Evolutionary conservation across 2,888 invertebrate species (phyloP).

Genomic region (Clunio marinus): DNA sequence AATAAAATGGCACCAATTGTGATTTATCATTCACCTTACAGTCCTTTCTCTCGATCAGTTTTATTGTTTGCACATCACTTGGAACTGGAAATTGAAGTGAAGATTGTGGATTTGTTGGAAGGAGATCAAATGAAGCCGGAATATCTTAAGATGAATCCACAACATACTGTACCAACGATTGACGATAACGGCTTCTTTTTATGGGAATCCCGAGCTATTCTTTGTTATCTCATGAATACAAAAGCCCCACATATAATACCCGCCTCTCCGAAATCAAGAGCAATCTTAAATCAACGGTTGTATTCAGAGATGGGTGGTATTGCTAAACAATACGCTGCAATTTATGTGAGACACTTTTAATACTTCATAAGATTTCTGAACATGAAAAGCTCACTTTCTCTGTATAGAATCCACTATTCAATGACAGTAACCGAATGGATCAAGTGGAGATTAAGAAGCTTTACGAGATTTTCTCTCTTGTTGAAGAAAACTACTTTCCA

Average conservation of each 20-base stretch:
- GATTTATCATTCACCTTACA: background rate
- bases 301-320: background rate
- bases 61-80: background rate
- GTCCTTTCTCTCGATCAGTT: background rate
- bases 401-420: no score
- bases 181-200: constrained; percentile 62
- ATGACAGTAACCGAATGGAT: no score
- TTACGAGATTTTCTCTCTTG: background rate
- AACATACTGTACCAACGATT: constrained; percentile 63
- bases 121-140: constrained; percentile 49
- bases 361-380: no score
- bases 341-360: no score
- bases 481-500: constrained; percentile 49
- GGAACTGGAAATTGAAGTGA: constrained; percentile 46
- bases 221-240: background rate
- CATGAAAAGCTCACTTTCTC: no score
- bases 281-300: background rate
- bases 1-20: background rate
- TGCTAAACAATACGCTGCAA: no score
- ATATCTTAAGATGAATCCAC: constrained; percentile 56
- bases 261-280: background rate
- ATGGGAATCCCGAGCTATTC: constrained; percentile 46
- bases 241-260: background rate
- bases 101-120: constrained; percentile 56
- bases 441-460: background rate